A percentile compares a stretch with the other conserved stretches of the same genome.
Evolutionary conservation across 2,797 vertebrate species (phyloP).

Genomic region (Mustela erminea): DNA sequence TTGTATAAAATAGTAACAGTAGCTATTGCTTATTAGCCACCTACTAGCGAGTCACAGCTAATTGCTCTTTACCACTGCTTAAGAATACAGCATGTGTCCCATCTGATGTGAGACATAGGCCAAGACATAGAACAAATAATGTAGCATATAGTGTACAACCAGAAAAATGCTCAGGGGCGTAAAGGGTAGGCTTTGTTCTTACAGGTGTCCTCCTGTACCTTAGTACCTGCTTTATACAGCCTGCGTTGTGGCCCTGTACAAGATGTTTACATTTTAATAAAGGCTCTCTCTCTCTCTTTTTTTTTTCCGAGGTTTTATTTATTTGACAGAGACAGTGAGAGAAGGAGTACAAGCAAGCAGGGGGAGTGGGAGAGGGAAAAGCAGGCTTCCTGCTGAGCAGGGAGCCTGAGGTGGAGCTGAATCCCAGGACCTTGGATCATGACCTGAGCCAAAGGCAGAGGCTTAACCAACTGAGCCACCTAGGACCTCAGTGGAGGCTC

Average conservation of each 20-base stretch:
- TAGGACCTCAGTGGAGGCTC: not conserved
- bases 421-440: too few relatives aligned
- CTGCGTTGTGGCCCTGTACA: not conserved
- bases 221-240: not conserved
- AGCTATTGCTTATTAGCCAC: not conserved
- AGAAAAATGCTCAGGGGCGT: not conserved
- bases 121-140: not conserved
- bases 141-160: not conserved
- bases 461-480: too few relatives aligned
- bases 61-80: not conserved
- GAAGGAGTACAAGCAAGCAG: too few relatives aligned
- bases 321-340: too few relatives aligned
- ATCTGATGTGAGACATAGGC: not conserved
- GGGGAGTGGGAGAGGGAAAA: too few relatives aligned
- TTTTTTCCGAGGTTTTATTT: too few relatives aligned
- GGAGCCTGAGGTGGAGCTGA: too few relatives aligned
- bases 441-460: too few relatives aligned
- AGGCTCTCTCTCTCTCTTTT: not conserved
- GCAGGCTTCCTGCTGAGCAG: too few relatives aligned
- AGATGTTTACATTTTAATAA: conserved; percentile 40
- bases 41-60: not conserved
- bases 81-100: not conserved
- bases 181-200: not conserved
- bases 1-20: not conserved
- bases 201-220: not conserved